These are phyloP conservation scores for Boloria euphrosyne DNA, from an alignment of 2,888 invertebrate species.

Conservation along the genomic window DNA sequence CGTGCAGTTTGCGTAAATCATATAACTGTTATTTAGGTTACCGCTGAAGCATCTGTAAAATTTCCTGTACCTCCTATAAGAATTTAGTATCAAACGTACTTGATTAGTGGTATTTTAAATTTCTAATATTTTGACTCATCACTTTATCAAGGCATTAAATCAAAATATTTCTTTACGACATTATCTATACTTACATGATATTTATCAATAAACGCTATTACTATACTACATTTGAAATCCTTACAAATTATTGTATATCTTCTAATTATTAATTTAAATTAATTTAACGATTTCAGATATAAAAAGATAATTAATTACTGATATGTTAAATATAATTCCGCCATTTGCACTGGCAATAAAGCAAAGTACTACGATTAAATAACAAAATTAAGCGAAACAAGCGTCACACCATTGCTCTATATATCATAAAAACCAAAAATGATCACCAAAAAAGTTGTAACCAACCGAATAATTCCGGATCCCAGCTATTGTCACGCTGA, in stretches of 20 bases:
- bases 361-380: background rate
- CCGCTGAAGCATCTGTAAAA: constrained; percentile 23
- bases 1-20: constrained; percentile 31
- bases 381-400: constrained; percentile 20
- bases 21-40: constrained; percentile 14
- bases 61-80: constrained; percentile 19
- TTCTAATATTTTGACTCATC: background rate
- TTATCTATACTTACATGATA: background rate
- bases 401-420: constrained; percentile 48
- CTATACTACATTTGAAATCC: no score
- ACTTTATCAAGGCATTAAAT: background rate
- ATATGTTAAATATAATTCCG: no score
- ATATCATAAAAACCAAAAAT: constrained; percentile 54
- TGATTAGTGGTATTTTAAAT: background rate
- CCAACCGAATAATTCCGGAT: constrained; percentile 71
- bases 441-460: constrained; percentile 59
- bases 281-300: background rate
- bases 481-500: constrained; percentile 77
- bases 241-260: no score
- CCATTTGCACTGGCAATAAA: no score
- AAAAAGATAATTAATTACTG: no score
- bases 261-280: background rate
- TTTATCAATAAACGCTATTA: background rate
- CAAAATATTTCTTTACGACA: background rate
- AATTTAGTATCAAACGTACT: background rate